Percentiles rank a stretch among this genome's conserved stretches.
Conservation (phyloP, 1,140 invertebrate genomes). For the Tetragonula clypearis region DNA sequence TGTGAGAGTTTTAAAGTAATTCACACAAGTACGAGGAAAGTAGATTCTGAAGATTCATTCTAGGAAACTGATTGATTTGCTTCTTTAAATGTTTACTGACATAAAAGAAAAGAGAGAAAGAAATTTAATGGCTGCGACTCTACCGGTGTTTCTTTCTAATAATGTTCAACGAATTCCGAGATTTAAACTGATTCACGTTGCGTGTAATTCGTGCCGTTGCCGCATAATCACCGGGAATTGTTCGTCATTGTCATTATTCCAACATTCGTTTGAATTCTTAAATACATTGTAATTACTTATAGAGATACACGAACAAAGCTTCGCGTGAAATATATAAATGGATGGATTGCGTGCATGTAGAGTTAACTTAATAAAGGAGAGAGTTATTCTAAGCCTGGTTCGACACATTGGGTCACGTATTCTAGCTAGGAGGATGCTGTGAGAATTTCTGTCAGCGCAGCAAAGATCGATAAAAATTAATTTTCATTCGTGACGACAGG, state of each 20-base stretch:
- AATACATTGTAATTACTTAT: conserved; percentile 37
- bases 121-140: conserved; percentile 6
- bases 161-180: conserved; percentile 13
- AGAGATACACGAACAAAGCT: conserved; percentile 11
- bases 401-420: conserved; percentile 64
- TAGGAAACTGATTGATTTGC: conserved; percentile 10
- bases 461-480: conserved; percentile 55
- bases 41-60: background rate
- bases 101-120: background rate
- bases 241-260: background rate
- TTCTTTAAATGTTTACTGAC: conserved; percentile 9
- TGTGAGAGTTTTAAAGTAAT: background rate
- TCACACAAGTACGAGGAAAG: background rate
- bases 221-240: background rate
- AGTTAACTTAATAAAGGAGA: conserved; percentile 44
- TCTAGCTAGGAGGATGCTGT: background rate
- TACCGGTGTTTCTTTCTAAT: background rate
- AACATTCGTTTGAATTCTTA: conserved; percentile 10
- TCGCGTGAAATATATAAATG: conserved; percentile 55
- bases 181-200: background rate
- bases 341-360: conserved; percentile 48
- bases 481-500: conserved; percentile 39
- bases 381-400: conserved; percentile 45
- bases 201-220: background rate
- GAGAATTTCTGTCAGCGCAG: conserved; percentile 26